phyloP scores from a whole-genome alignment of 2,888 invertebrate genomes.

The Hirtodrosophila trivittata region DNA sequence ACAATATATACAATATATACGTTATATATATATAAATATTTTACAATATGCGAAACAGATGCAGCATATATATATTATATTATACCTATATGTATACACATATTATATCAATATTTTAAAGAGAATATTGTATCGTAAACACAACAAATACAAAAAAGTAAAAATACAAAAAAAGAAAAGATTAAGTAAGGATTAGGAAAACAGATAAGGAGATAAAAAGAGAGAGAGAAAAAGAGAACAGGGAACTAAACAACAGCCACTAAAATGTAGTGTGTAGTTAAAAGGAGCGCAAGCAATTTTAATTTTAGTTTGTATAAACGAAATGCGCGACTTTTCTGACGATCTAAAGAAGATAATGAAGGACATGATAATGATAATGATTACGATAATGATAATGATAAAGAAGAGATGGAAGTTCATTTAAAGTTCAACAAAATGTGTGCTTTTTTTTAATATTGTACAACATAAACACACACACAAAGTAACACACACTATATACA shows the following conservation, averaged over 20 bases:
- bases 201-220: constrained; percentile 19
- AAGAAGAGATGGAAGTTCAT: constrained; percentile 32
- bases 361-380: constrained; percentile 40
- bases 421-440: constrained; percentile 61
- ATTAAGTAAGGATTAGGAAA: not conserved
- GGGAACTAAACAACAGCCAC: constrained; percentile 74
- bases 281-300: constrained; percentile 67
- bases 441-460: constrained; percentile 58
- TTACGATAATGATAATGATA: constrained; percentile 40
- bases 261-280: constrained; percentile 67
- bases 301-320: constrained; percentile 58
- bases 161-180: constrained; percentile 26
- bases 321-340: constrained; percentile 9
- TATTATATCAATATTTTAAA: constrained; percentile 74
- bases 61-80: constrained; percentile 61
- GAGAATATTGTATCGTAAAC: constrained; percentile 50
- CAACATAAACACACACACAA: constrained; percentile 27
- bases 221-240: constrained; percentile 54
- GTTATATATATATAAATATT: constrained; percentile 71
- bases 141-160: constrained; percentile 34
- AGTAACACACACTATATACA: constrained; percentile 19
- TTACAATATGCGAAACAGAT: constrained; percentile 59
- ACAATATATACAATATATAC: constrained; percentile 50
- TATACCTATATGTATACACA: constrained; percentile 67
- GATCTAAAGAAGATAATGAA: constrained; percentile 14